Conservation (phyloP, 2,888 invertebrate species). For the Entomobrya proxima region DNA sequence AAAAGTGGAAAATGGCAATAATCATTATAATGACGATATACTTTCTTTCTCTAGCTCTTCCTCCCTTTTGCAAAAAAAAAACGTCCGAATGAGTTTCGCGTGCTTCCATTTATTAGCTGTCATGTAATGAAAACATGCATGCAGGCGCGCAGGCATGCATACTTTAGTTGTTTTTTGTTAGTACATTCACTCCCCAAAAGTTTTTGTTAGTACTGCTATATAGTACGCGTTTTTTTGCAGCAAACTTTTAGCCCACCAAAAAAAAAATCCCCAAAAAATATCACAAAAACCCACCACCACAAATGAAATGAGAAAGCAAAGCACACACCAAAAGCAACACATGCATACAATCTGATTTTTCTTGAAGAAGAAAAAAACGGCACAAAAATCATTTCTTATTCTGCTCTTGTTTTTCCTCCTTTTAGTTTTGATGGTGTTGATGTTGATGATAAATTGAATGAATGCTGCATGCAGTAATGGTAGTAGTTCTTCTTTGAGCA, state of each 20-base stretch:
- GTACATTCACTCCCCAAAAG: too few relatives aligned
- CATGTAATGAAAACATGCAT: conserved; percentile 11
- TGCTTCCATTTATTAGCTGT: conserved; percentile 25
- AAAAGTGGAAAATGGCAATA: background rate
- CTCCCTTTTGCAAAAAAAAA: conserved; percentile 19
- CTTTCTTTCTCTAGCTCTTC: background rate
- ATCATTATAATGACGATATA: background rate
- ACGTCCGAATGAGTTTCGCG: conserved; percentile 9
- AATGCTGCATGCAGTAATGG: conserved; percentile 8
- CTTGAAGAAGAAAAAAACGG: background rate
- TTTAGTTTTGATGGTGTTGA: background rate
- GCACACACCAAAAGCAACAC: background rate
- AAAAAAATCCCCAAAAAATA: background rate
- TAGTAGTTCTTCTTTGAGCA: background rate
- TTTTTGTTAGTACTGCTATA: too few relatives aligned
- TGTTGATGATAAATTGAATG: conserved; percentile 31
- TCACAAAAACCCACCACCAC: background rate
- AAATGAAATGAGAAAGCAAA: background rate
- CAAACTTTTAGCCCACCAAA: background rate
- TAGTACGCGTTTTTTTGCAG: background rate
- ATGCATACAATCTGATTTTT: conserved; percentile 1
- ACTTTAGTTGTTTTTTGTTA: too few relatives aligned
- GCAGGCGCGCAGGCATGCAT: background rate
- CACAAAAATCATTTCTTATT: conserved; percentile 17
- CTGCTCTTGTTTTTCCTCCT: background rate